Percentiles rank a stretch among this genome's conserved stretches.
Evolutionary conservation across 53 echinoderm and acorn worm species (phyloP).

Genomic region (Holothuria leucospilota): DNA sequence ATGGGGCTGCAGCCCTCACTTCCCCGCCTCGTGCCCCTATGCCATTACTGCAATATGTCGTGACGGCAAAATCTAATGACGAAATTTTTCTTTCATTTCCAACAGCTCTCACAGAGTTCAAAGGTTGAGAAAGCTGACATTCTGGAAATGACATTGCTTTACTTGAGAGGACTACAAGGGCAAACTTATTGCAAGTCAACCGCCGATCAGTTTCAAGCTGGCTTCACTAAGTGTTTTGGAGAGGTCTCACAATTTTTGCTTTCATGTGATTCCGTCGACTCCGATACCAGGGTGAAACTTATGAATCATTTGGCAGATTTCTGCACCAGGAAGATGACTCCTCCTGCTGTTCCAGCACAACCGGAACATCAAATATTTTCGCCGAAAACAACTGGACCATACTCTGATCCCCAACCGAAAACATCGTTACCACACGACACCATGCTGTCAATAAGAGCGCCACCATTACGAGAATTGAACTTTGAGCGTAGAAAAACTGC

Average conservation of each 20-base stretch:
- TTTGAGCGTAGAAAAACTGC: no score
- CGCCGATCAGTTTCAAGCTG: conserved; percentile 86
- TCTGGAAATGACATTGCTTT: conserved; percentile 91
- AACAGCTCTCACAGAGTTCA: conserved; percentile 78
- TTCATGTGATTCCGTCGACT: conserved; percentile 76
- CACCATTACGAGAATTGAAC: no score
- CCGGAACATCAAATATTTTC: background rate
- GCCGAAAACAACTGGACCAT: no score
- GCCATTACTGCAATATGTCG: no score
- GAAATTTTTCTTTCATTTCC: conserved; percentile 30
- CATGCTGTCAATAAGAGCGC: no score
- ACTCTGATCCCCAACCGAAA: no score
- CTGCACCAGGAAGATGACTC: conserved; percentile 49
- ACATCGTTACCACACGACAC: no score
- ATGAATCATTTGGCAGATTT: conserved; percentile 85
- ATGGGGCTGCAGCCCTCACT: no score
- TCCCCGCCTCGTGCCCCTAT: no score
- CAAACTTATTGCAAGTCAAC: conserved; percentile 47
- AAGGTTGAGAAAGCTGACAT: conserved; percentile 98
- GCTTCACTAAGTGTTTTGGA: conserved; percentile 91
- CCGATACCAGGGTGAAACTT: conserved; percentile 81
- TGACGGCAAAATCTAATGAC: no score
- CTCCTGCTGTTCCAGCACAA: background rate
- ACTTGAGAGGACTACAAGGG: conserved; percentile 81
- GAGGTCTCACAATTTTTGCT: conserved; percentile 87